Evolutionary conservation across 1,140 invertebrate species (phyloP).

Genomic region (Lycorma delicatula): DNA sequence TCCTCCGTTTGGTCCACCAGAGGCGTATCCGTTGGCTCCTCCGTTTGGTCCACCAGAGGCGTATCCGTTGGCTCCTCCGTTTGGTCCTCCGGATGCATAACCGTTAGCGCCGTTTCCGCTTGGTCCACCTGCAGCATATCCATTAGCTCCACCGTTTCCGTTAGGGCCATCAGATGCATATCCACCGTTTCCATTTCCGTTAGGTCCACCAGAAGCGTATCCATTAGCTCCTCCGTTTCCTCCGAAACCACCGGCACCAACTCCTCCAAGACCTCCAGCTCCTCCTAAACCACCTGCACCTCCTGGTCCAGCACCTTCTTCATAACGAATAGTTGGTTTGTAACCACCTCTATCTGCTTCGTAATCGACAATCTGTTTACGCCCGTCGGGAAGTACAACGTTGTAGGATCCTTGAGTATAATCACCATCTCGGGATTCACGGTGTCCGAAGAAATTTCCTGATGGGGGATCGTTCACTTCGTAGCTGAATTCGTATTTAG

Average conservation of each 20-base stretch:
- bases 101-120: background rate
- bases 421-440: constrained; percentile 70
- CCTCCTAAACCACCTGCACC: background rate
- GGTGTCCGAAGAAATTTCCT: constrained; percentile 67
- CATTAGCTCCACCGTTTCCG: constrained; percentile 3
- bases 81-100: background rate
- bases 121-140: constrained; percentile 8
- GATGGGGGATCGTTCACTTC: constrained; percentile 58
- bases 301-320: constrained; percentile 43
- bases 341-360: constrained; percentile 71
- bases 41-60: background rate
- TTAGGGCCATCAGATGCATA: constrained; percentile 5
- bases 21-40: background rate
- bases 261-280: background rate
- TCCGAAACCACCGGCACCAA: constrained; percentile 15
- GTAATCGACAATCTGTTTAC: constrained; percentile 76
- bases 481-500: constrained; percentile 78
- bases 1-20: background rate
- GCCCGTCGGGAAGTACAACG: constrained; percentile 75
- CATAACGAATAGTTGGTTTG: constrained; percentile 71
- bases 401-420: constrained; percentile 71
- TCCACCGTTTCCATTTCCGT: constrained; percentile 26
- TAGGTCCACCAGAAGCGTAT: constrained; percentile 27
- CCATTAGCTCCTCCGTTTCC: constrained; percentile 18
- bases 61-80: background rate